Conservation (phyloP, 1,140 invertebrate genomes). For the Aleiodes sp. region DNA sequence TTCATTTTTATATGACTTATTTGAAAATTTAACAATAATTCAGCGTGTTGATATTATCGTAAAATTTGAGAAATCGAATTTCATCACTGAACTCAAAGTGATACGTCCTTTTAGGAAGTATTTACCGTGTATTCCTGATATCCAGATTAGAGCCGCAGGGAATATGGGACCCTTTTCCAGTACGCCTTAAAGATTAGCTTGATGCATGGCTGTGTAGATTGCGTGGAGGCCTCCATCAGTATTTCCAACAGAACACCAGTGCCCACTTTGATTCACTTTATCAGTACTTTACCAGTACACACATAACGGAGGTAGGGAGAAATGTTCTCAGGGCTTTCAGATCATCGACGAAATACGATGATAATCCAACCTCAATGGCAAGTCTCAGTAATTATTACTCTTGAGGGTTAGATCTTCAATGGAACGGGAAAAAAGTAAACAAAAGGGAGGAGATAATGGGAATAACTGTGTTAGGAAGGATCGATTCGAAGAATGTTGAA, state of each 20-base stretch:
- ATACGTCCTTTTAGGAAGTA: neutral
- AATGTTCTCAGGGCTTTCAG: neutral
- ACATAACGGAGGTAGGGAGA: neutral
- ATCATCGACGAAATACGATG: neutral
- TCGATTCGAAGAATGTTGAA: too few relatives aligned
- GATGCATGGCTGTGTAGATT: slow-evolving; percentile 54
- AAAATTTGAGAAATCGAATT: neutral
- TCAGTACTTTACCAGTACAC: slow-evolving; percentile 7
- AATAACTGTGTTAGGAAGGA: too few relatives aligned
- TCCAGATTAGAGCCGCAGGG: slow-evolving; percentile 46
- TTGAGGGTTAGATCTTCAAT: too few relatives aligned
- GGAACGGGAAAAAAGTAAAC: too few relatives aligned
- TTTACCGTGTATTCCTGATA: slow-evolving; percentile 34
- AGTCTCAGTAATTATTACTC: neutral
- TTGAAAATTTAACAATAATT: too few relatives aligned
- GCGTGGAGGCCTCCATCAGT: slow-evolving; percentile 25
- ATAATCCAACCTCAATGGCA: neutral
- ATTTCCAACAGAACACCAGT: neutral
- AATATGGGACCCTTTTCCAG: slow-evolving; percentile 45
- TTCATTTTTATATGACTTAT: too few relatives aligned
- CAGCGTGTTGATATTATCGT: too few relatives aligned
- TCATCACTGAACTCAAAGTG: neutral
- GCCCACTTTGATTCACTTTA: slow-evolving; percentile 1
- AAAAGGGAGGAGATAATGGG: too few relatives aligned
- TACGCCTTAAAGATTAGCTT: slow-evolving; percentile 53